Evolutionary conservation across 1,140 invertebrate species (phyloP), one percentile per base, ranked within the genome.

Genomic region (Pseudobourletiella spinata): DNA sequence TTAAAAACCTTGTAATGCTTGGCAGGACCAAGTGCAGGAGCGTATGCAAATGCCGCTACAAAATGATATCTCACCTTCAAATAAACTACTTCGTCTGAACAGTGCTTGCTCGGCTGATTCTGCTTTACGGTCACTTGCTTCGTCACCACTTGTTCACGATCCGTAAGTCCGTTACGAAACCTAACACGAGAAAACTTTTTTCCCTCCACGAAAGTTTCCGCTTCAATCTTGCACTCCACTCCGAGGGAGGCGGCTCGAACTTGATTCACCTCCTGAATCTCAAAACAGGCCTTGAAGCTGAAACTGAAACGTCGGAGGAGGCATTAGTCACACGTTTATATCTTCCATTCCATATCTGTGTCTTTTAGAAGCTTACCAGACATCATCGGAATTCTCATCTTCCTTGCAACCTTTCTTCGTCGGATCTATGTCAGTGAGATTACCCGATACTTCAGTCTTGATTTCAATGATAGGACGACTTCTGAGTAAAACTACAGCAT

Each of bases 401-500:
- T 76, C 81, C 3, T 68, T 44, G 71, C 91, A 95, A 3, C 87
- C 88, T 16, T 77, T 74, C 65, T 78, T 81, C 30, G 83, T 86
- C 0, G 89, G 88, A 77, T 94, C 89, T 64, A 95, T 89, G 63
- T 89, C 86, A 29, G 78, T 78, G 30, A 86, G 76, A 63, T 83
- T 81, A 32, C 71, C 72, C 26, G 81, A 80, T n/a, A 85, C 76
- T 16, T 73, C 77, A 8, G 82, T 84, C 2, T 73, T 72, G 32
- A 94, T 90, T 65, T 86, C 85, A 67, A 94, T 91, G 39, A 95
- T 92, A 48, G 90, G 90, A 63, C 90, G 80, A 0, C 90, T 82
- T 70, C 85, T 78, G 26, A 90, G 80, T 16, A 93, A 75, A 11
- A 86, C 80, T 1, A 89, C 82, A 48, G 80, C 78, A 72, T 88